Evolutionary conservation across 2,113 vertebrate genomes (phyloP).

Genomic region (Plectropomus leopardus): DNA sequence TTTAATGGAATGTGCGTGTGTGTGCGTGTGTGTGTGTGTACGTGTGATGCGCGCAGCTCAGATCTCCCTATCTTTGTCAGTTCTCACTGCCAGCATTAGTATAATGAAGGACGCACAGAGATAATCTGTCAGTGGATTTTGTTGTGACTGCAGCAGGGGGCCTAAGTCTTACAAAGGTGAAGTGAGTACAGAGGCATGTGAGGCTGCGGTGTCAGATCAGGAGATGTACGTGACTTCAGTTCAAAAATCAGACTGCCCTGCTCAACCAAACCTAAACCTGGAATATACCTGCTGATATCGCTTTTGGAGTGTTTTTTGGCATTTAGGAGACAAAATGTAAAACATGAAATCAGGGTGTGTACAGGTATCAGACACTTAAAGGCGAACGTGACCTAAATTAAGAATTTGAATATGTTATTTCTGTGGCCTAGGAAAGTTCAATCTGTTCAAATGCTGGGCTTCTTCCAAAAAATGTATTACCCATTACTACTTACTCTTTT

Average conservation of each 20-base stretch:
- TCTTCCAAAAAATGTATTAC: no score
- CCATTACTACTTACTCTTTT: no score
- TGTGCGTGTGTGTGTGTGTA: conserved; percentile 13
- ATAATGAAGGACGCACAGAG: conserved; percentile 51
- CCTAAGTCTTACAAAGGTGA: conserved; percentile 5
- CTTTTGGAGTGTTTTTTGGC: not conserved
- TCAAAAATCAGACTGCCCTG: not conserved
- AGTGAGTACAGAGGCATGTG: conserved; percentile 16
- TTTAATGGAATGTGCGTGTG: conserved; percentile 54
- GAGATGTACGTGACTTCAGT: not conserved
- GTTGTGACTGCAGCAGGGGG: conserved; percentile 33
- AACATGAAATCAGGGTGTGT: not conserved
- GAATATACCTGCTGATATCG: not conserved
- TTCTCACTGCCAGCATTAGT: conserved; percentile 62
- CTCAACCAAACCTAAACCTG: not conserved
- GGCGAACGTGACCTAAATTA: no score
- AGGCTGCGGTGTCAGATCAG: conserved; percentile 19
- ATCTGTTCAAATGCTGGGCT: no score
- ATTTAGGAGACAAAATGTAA: not conserved
- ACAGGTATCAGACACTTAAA: no score
- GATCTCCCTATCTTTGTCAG: conserved; percentile 57
- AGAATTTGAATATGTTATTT: no score
- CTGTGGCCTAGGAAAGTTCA: no score
- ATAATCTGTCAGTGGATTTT: conserved; percentile 52
- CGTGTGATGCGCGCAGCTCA: conserved; percentile 15